A percentile compares a stretch with the other conserved stretches of the same genome.
phyloP scores from a whole-genome alignment of 1,140 invertebrate genomes.

The Capitella teleta region DNA sequence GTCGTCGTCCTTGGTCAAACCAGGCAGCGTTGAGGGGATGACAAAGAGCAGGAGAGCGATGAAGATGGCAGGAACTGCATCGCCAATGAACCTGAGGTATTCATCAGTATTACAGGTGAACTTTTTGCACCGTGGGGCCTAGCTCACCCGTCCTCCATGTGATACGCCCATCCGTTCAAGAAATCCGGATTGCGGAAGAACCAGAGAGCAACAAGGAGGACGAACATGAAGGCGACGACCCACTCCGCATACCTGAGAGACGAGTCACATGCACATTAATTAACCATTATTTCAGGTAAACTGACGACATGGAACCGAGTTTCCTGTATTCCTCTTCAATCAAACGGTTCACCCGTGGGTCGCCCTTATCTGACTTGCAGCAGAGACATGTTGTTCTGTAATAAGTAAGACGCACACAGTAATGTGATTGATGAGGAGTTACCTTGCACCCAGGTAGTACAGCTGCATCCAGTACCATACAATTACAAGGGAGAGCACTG shows the following conservation, averaged over 20 bases:
- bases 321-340: slow-evolving; percentile 6
- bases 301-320: slow-evolving; percentile 6
- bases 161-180: slow-evolving; percentile 19
- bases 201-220: slow-evolving; percentile 6
- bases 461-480: slow-evolving; percentile 21
- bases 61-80: slow-evolving; percentile 70
- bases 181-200: slow-evolving; percentile 6
- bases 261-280: too few relatives aligned
- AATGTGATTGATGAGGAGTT: slow-evolving; percentile 1
- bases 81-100: slow-evolving; percentile 43
- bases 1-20: too few relatives aligned
- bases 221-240: slow-evolving; percentile 1
- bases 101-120: too few relatives aligned
- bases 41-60: slow-evolving; percentile 69
- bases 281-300: too few relatives aligned
- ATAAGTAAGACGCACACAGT: background rate
- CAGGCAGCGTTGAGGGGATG: too few relatives aligned
- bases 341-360: slow-evolving; percentile 4
- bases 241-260: slow-evolving; percentile 10
- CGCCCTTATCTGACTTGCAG: background rate
- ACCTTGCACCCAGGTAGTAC: slow-evolving; percentile 18
- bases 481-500: slow-evolving; percentile 18
- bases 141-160: slow-evolving; percentile 10
- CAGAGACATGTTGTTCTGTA: background rate
- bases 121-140: too few relatives aligned